Evolutionary conservation across 2,113 vertebrate genomes (phyloP).

Genomic region (Chamaea fasciata): DNA sequence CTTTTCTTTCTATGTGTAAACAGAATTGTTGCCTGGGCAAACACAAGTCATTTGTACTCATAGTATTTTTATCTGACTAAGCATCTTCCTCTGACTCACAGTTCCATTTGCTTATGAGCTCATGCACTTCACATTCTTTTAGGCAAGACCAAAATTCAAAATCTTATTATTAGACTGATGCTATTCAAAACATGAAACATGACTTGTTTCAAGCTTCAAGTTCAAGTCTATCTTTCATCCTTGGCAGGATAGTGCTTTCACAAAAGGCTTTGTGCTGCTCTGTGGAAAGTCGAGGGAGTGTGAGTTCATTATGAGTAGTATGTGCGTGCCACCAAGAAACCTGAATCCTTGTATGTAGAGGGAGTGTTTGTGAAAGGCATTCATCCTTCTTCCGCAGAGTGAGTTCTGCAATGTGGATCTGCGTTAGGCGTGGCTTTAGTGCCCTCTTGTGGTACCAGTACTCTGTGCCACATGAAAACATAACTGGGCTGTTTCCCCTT

Average conservation of each 20-base stretch:
- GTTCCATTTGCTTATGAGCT: not conserved
- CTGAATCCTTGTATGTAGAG: not conserved
- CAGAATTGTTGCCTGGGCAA: not conserved
- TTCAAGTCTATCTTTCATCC: not conserved
- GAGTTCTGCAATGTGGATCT: not conserved
- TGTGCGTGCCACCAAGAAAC: not conserved
- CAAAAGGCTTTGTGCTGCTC: not conserved
- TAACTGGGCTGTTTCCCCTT: not conserved
- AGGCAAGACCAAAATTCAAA: not conserved
- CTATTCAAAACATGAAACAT: not conserved
- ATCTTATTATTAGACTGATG: not conserved
- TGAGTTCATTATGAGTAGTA: not conserved
- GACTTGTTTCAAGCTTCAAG: not conserved
- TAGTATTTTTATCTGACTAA: not conserved
- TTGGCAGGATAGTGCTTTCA: not conserved
- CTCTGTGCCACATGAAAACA: not conserved
- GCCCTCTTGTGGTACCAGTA: conserved; percentile 50
- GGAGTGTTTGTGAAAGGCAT: not conserved
- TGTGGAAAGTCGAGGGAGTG: not conserved
- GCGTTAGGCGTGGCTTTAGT: not conserved
- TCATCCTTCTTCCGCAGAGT: not conserved
- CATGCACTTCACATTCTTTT: not conserved
- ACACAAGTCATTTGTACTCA: not conserved
- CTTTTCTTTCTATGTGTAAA: not conserved
- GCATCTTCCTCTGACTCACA: not conserved